A percentile compares a stretch with the other conserved stretches of the same genome.
Evolutionary conservation across 35 echinoderm and acorn worm genomes (phyloP).

Genomic region (Nesometra sesokonis): DNA sequence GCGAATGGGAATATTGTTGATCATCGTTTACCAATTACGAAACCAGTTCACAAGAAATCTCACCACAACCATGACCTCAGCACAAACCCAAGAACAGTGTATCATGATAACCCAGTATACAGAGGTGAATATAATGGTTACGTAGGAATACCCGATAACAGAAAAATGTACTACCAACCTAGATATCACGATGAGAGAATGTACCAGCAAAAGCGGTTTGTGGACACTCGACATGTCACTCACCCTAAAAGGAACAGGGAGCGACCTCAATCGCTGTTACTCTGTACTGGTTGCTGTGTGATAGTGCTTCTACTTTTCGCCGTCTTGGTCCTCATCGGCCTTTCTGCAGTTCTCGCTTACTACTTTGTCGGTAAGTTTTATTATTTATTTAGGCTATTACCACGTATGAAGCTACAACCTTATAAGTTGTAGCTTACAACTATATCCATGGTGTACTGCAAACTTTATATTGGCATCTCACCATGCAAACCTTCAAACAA

Average conservation of each 20-base stretch:
- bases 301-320: neutral
- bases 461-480: no score
- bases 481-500: no score
- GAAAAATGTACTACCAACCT: neutral
- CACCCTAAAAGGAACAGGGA: neutral
- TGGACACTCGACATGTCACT: neutral
- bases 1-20: neutral
- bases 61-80: neutral
- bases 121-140: neutral
- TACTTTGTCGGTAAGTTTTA: neutral
- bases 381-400: neutral
- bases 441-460: no score
- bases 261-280: neutral
- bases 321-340: neutral
- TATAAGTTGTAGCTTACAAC: no score
- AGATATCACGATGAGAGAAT: neutral
- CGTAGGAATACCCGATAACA: neutral
- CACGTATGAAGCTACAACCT: no score
- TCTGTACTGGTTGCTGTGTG: neutral
- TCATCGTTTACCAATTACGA: neutral
- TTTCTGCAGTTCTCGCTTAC: neutral
- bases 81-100: neutral
- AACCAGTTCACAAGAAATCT: neutral
- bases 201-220: neutral
- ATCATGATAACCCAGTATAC: neutral